phyloP scores from a whole-genome alignment of 2,797 vertebrate genomes.

The Potorous gilbertii region DNA sequence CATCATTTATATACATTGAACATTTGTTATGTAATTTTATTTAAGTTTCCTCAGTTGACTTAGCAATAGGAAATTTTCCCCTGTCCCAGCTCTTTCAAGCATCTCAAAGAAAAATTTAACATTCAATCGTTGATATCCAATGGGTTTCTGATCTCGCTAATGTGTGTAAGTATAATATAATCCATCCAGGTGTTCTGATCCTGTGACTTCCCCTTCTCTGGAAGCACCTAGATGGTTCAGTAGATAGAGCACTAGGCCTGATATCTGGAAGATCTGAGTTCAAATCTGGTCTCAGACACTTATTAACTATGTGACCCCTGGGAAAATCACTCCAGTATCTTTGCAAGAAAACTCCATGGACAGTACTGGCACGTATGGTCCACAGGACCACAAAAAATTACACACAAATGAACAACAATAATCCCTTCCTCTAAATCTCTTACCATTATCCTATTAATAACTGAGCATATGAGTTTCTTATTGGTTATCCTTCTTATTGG shows the following conservation, averaged over 20 bases:
- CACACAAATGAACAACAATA: not conserved
- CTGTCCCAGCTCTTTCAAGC: conserved; percentile 50
- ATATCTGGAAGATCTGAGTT: not conserved
- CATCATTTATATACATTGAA: conserved; percentile 39
- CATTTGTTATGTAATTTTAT: conserved; percentile 57
- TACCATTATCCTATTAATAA: not conserved
- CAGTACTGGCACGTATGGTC: not conserved
- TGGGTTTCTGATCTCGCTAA: not conserved
- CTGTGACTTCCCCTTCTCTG: not conserved
- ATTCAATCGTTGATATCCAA: not conserved
- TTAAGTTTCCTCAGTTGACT: conserved; percentile 55
- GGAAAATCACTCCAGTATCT: not conserved
- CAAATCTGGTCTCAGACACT: not conserved
- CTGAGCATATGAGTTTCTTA: not conserved
- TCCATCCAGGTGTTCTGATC: not conserved
- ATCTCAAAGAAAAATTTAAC: conserved; percentile 38
- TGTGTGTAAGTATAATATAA: not conserved
- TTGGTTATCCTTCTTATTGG: not conserved
- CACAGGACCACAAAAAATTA: not conserved
- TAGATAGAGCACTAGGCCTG: not conserved
- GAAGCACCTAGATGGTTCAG: not conserved
- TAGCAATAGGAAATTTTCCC: conserved; percentile 2
- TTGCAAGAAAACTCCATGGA: not conserved
- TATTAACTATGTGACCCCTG: not conserved
- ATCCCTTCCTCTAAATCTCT: not conserved